phyloP scores from a whole-genome alignment of 2,888 invertebrate genomes.

The Hirtodrosophila cameraria region DNA sequence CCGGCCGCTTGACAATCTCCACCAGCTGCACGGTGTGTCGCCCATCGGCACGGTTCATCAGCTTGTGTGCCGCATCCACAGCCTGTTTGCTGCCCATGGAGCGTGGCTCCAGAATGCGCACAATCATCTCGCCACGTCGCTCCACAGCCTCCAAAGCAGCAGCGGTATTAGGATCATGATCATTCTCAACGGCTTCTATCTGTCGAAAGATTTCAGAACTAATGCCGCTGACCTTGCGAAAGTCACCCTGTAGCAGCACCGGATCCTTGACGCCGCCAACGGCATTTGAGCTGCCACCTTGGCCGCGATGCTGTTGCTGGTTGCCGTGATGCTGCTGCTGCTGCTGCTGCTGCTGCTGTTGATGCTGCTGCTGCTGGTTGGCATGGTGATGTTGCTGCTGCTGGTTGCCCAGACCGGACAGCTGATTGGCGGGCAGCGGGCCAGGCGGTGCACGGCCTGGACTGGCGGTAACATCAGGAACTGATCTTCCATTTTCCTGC shows the following conservation, averaged over 20 bases:
- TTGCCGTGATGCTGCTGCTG: slow-evolving; percentile 82
- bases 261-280: slow-evolving; percentile 86
- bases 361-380: slow-evolving; percentile 85
- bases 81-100: slow-evolving; percentile 95
- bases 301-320: slow-evolving; percentile 83
- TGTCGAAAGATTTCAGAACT: slow-evolving; percentile 98
- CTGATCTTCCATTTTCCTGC: slow-evolving; percentile 96
- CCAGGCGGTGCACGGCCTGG: slow-evolving; percentile 92
- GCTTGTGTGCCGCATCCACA: slow-evolving; percentile 93
- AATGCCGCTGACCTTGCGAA: slow-evolving; percentile 97
- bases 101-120: slow-evolving; percentile 94
- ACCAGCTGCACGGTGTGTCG: slow-evolving; percentile 94
- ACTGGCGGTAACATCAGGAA: slow-evolving; percentile 95
- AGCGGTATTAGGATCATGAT: slow-evolving; percentile 96
- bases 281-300: slow-evolving; percentile 55
- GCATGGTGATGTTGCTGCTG: slow-evolving; percentile 82
- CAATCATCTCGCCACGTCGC: slow-evolving; percentile 97
- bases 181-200: slow-evolving; percentile 98
- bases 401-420: slow-evolving; percentile 84
- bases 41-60: slow-evolving; percentile 87
- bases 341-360: slow-evolving; percentile 81
- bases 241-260: slow-evolving; percentile 95
- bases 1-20: slow-evolving; percentile 99
- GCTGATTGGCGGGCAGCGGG: slow-evolving; percentile 86
- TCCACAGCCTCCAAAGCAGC: slow-evolving; percentile 97